A percentile compares a stretch with the other conserved stretches of the same genome.
Evolutionary conservation across 2,797 vertebrate genomes (phyloP).

Genomic region (Gephyroberyx darwinii): DNA sequence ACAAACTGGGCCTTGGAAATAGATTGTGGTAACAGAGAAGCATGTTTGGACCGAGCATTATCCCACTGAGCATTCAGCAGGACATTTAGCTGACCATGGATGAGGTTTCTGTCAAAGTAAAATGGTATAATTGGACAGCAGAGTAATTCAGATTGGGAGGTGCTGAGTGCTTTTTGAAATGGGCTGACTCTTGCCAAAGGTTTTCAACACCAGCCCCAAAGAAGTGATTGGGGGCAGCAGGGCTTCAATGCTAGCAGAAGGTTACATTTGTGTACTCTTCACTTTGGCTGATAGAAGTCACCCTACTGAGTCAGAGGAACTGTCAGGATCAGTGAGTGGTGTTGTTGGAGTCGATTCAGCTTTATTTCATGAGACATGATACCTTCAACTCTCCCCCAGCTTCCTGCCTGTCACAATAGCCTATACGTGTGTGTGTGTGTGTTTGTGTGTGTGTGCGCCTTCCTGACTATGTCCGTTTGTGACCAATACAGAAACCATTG

Average conservation of each 20-base stretch:
- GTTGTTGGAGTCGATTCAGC: slow-evolving; percentile 60
- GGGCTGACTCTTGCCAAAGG: slow-evolving; percentile 2
- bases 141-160: slow-evolving; percentile 10
- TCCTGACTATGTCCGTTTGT: neutral
- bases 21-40: slow-evolving; percentile 29
- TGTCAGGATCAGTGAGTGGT: slow-evolving; percentile 39
- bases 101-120: slow-evolving; percentile 38
- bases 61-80: slow-evolving; percentile 21
- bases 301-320: slow-evolving; percentile 29
- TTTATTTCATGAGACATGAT: slow-evolving; percentile 60
- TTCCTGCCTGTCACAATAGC: slow-evolving; percentile 30
- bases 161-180: slow-evolving; percentile 28
- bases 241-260: slow-evolving; percentile 29
- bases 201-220: slow-evolving; percentile 14
- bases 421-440: neutral
- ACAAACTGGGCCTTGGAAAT: slow-evolving; percentile 40
- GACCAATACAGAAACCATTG: slow-evolving; percentile 21
- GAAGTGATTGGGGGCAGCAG: slow-evolving; percentile 24
- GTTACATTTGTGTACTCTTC: slow-evolving; percentile 41
- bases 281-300: slow-evolving; percentile 39
- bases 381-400: slow-evolving; percentile 29
- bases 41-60: slow-evolving; percentile 28
- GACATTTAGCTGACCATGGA: slow-evolving; percentile 35
- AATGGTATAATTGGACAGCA: slow-evolving; percentile 37
- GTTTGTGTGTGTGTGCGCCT: too few species aligned